phyloP scores from a whole-genome alignment of 2,113 vertebrate genomes.

The Epinephelus fuscoguttatus region DNA sequence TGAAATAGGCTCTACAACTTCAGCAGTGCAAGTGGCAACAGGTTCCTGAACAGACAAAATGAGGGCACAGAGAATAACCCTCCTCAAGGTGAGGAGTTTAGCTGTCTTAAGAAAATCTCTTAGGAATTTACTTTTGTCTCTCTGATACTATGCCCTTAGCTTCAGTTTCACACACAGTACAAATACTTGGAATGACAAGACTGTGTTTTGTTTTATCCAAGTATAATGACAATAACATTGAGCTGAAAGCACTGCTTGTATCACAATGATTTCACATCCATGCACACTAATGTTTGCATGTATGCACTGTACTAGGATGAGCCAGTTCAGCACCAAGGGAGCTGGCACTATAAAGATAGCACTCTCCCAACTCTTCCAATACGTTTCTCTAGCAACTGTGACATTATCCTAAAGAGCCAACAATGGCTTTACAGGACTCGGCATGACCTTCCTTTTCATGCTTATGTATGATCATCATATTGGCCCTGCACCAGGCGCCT shows the following conservation, averaged over 20 bases:
- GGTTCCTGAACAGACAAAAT: not conserved
- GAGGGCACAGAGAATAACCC: not conserved
- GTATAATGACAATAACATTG: not conserved
- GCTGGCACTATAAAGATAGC: not conserved
- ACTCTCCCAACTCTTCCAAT: not conserved
- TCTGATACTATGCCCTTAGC: not conserved
- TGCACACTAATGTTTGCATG: not conserved
- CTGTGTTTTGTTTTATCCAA: not conserved
- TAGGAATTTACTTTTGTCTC: not conserved
- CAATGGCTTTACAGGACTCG: no score
- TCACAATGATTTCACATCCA: not conserved
- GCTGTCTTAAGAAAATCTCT: not conserved
- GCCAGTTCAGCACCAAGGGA: not conserved
- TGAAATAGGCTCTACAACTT: not conserved
- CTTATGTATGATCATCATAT: no score
- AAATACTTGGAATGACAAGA: not conserved
- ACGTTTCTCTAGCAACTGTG: not conserved
- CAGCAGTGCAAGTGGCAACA: not conserved
- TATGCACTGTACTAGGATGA: not conserved
- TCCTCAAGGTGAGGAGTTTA: not conserved
- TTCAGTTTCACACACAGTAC: not conserved
- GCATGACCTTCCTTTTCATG: no score
- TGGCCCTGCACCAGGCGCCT: not conserved
- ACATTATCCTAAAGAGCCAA: no score
- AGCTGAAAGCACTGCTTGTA: not conserved